Base-by-base conservation (phyloP, 2,113 vertebrate species). In the Nothobranchius kuhntae region DNA sequence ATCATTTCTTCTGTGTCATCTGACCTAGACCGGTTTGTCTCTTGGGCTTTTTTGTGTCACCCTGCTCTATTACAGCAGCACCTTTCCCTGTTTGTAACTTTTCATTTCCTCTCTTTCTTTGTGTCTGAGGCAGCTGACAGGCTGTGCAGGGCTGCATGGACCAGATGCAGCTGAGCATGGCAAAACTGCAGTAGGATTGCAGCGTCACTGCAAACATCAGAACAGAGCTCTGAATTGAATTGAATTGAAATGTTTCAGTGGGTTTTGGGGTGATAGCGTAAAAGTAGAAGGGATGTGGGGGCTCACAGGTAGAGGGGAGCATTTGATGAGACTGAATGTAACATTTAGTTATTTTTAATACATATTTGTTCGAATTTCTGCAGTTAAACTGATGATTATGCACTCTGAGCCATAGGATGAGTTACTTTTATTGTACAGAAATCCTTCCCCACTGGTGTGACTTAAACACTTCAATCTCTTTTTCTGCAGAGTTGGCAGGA, bases 141-240 rank as follows among this genome's bases (percentile, higher is more conserved):
- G 71, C 79, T 85, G 54, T 75, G 48, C 7, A 15, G 47, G 81
- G 71, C 79, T 85, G 54, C 73, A 82, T 48, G 46, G 13, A 83
- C 74, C 75, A 69, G 77, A 84, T 73, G 86, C 87, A 89, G 74
- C 67, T 85, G 80, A 90, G 90, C 86, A 78, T 88, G 85, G 76
- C 79, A 90, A 88, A 91, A 91, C 86, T 91, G 89, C 87, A 89
- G 90, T 79, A 80, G 79, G 81, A 89, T 87, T 73, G 55, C 82
- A 85, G 78, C 71, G 17, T 81, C 85, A 87, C 86, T 91, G 87
- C 89, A 51, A 84, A 88, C 86, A 91, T 86, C 86, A 87, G 75
- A 81, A 74, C 65, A 59, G 67, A 71, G 73, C 78, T 80, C 80
- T 68, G 68, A 47, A 71, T 68, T 82, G 77, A 77, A 78, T 77